Evolutionary conservation across 2,113 vertebrate genomes (phyloP).

Genomic region (Poecile atricapillus): DNA sequence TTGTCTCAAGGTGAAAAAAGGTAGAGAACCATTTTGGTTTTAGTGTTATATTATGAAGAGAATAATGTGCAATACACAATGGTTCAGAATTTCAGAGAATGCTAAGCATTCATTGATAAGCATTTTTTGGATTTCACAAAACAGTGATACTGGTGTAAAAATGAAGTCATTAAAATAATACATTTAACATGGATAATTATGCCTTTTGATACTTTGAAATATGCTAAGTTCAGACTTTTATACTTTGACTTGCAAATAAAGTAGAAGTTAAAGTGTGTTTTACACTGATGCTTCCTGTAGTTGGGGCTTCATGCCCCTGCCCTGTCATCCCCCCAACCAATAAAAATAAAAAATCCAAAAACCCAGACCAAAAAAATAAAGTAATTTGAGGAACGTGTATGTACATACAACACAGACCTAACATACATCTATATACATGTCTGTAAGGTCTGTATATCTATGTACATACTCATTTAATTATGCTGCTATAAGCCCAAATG

Average conservation of each 20-base stretch:
- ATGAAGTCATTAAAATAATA: not conserved
- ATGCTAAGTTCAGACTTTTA: not conserved
- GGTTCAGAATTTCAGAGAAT: not conserved
- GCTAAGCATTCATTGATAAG: not conserved
- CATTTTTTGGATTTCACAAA: not conserved
- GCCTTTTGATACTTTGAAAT: not conserved
- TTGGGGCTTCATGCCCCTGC: not conserved
- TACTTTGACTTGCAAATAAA: not conserved
- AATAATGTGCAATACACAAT: not conserved
- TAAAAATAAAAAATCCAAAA: not conserved
- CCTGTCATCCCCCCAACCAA: accelerated
- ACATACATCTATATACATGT: not conserved
- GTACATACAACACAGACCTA: not conserved
- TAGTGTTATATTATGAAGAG: not conserved
- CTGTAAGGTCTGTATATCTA: not conserved
- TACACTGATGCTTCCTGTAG: not conserved
- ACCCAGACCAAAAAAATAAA: accelerated
- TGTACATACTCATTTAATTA: not conserved
- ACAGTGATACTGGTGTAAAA: not conserved
- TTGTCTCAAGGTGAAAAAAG: not conserved
- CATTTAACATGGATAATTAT: not conserved
- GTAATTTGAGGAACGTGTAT: not conserved
- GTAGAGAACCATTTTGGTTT: not conserved
- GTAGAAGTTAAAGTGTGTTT: not conserved
- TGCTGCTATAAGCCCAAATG: not conserved